Base-by-base conservation (phyloP, 2,888 invertebrate species). In the Ptychoptera albimana region DNA sequence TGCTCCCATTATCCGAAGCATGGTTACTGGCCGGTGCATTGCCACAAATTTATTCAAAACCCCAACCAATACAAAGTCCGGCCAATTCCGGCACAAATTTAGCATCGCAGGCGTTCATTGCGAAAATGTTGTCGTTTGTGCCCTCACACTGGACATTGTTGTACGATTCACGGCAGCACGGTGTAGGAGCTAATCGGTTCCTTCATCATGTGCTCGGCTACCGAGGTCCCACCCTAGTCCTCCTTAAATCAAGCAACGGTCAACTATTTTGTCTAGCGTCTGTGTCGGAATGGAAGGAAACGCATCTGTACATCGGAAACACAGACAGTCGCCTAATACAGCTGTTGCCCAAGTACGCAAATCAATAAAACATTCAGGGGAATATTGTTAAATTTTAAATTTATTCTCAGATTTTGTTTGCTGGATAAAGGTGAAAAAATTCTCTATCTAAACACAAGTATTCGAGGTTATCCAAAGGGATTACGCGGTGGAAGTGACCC, bases 111-210 rank as follows among this genome's bases (percentile, higher is more conserved):
- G 62, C 64, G 47, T 79, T 81, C 62, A 69, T 82, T 54, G 72
- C 76, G 45, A 75, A 77, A 47, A 64, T 79, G 14, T 65, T 75
- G 44, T 78, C 77, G 52, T 70, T 77, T 51, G 70, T 79, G 53
- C 81, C 81, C 2, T 81, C 82, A 45, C 86, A 87, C 64, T 93
- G 92, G 92, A 75, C 78, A 43, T 69, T 82, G 48, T 67, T 93
- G 43, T 93, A 92, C 68, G 77, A 81, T 55, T 84, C 87, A 45
- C 75, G 79, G 54, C 79, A 84, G 48, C 85, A 89, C 66, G 93
- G 92, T 0, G 67, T 82, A n/a, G 91, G 89, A 23, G 75, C 82
- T 45, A 92, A 91, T 69, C 73, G 87, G 52, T 91, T 92, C 66
- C 68, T 85, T 53, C 85, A 89, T 59, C 91, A 92, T 67, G 84